Base-by-base conservation (phyloP, 37 sponge, comb jelly and placozoan genomes). In the Lycopodina hypogea region DNA sequence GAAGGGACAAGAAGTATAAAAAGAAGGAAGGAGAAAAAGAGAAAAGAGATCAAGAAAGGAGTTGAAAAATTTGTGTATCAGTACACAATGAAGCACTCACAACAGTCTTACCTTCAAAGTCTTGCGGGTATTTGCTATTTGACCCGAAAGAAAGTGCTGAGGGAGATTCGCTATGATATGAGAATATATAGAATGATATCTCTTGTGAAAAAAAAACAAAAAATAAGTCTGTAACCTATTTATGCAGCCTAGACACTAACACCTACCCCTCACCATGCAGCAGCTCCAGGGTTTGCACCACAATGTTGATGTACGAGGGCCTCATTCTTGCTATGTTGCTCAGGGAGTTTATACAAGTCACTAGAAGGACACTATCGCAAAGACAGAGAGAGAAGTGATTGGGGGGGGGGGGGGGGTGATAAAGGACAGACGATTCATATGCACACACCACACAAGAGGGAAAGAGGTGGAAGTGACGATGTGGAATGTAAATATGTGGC, bases 71-170 rank as follows among this genome's bases (percentile, higher is more conserved):
- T 19, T 17, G 17, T 19, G 17, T 19, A 53, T 17, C 12, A 53
- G 28, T 17, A 59, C 17, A 59, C 4, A 4, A 65, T 1, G 17
- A 9, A 45, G 48, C 48, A 40, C 9, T 2, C 9, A 40, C 23
- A 38, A 70, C 14, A 17, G 35, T n/a, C 28, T 26, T 56, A 97
- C 93, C 87, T 97, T 97, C 48, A 97, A 68, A 62, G 90, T 90
- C 68, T 97, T 97, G 26, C 85, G 71, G 26, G 94, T 84, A 87
- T 93, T 97, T 73, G 74, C 83, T 18, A 88, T 82, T 69, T 97
- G 98, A 19, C 95, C 94, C 0, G 91, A 86, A 50, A 86, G 83
- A 75, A 89, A 90, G 38, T 85, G 82, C 32, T 90, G 88, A n/a
- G 96, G 96, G 15, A 95, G 85, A 70, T 95, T 95, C n/a, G 89